Evolutionary conservation across 1,140 invertebrate genomes (phyloP), one percentile per base, ranked within the genome.

Genomic region (Glossosoma conforme): DNA sequence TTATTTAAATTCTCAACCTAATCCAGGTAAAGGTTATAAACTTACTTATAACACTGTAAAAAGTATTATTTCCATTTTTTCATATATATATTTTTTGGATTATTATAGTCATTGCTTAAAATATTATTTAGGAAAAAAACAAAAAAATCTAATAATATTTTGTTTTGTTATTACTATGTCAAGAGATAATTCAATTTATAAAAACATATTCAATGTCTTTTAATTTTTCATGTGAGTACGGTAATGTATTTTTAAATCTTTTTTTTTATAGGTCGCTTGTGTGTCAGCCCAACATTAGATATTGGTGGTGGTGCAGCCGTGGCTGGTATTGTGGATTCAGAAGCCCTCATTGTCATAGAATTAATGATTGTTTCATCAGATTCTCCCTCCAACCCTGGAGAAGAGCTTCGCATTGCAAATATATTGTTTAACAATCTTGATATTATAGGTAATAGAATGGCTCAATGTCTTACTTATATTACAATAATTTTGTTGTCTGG

Each of bases 371-470:
- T 93, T 4, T 80, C 80, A 46, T 78, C 83, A 2, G 68, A 70
- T 2, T 67, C 61, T 1, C 66, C 68, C n/a, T 68, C 65, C 44
- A 63, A 63, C 25, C 54, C 58, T 20, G 67, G 74, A 1, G 86
- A 89, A 62, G 77, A 80, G 38, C 64, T 89, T 15, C 80, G 86
- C 49, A 83, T 91, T 28, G 85, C 87, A 0, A 91, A 88, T 62
- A 86, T 97, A 56, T 82, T 92, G 44, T 97, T 96, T 60, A 97
- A 96, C 63, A 95, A 90, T 69, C 75, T 97, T 43, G 93, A 97
- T 67, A 88, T 97, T 25, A 95, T 96, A 59, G 86, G 86, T 88
- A 63, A 47, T 20, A 13, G 5, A 25, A 25, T 25, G 13, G 48
- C 46, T 11, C 37, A 8, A 25, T 14, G 5, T 9, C 13, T 42